These are phyloP conservation scores for Columba guinea DNA, from an alignment of 2,797 vertebrate species.

Conservation along the genomic window DNA sequence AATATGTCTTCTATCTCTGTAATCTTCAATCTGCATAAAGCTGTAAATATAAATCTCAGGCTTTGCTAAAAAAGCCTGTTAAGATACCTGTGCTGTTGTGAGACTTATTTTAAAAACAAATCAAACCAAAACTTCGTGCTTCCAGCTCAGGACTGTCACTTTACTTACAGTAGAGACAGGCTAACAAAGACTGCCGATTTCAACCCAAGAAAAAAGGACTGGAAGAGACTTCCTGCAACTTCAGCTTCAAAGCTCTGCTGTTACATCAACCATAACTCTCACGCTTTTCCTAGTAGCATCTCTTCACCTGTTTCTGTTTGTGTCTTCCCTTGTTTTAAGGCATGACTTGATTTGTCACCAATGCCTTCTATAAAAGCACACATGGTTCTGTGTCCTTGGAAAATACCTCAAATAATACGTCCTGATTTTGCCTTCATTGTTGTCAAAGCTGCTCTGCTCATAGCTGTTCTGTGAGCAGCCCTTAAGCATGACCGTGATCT, in stretches of 20 bases:
- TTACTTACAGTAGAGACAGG: background rate
- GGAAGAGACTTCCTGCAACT: background rate
- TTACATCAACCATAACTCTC: background rate
- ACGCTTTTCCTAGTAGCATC: background rate
- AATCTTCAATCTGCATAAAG: background rate
- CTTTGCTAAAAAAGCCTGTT: background rate
- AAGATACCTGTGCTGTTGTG: background rate
- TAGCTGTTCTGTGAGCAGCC: background rate
- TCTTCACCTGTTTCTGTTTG: background rate
- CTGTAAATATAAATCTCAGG: background rate
- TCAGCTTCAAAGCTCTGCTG: background rate
- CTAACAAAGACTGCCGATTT: background rate
- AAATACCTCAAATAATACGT: background rate
- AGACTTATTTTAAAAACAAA: background rate
- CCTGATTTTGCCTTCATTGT: background rate
- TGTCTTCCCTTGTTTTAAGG: background rate
- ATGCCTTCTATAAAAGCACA: background rate
- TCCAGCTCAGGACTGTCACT: background rate
- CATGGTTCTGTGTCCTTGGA: background rate
- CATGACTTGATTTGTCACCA: background rate
- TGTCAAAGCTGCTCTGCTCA: background rate
- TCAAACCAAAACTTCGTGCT: background rate
- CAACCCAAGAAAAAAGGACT: background rate
- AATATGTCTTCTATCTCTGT: background rate
- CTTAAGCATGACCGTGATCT: background rate